Conservation (phyloP, 1,140 invertebrate genomes). For the Nixonia krombeini region DNA sequence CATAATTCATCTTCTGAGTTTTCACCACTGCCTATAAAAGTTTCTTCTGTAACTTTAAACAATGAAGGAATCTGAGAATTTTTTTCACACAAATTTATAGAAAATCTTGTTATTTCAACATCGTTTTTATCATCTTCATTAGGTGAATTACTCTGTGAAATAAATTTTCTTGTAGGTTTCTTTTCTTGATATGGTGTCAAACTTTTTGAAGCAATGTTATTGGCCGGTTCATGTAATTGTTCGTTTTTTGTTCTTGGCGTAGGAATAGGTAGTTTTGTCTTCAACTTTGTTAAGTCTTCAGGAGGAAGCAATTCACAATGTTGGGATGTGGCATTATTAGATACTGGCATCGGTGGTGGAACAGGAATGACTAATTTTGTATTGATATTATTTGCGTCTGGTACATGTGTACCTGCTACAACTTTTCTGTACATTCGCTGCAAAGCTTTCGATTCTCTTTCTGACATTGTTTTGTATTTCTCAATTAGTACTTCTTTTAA, state of each 20-base stretch:
- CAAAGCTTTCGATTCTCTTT: slow-evolving; percentile 63
- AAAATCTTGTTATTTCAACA: slow-evolving; percentile 31
- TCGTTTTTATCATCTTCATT: slow-evolving; percentile 29
- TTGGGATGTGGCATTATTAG: too few species aligned
- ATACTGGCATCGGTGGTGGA: slow-evolving; percentile 26
- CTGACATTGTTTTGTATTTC: slow-evolving; percentile 61
- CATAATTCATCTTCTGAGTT: slow-evolving; percentile 62
- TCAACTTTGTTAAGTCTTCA: neutral
- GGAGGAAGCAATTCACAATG: too few species aligned
- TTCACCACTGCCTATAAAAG: slow-evolving; percentile 64
- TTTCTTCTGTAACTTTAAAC: slow-evolving; percentile 57
- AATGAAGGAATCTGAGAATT: slow-evolving; percentile 17
- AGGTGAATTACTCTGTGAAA: neutral
- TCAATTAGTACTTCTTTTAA: slow-evolving; percentile 66
- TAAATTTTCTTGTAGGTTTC: neutral
- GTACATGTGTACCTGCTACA: slow-evolving; percentile 9
- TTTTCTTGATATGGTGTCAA: neutral
- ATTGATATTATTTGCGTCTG: slow-evolving; percentile 12
- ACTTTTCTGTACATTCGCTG: slow-evolving; percentile 53
- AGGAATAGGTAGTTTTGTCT: neutral
- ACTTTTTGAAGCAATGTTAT: neutral
- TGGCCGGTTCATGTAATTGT: neutral
- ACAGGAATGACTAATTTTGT: slow-evolving; percentile 8
- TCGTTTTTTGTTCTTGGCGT: neutral
- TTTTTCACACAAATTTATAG: slow-evolving; percentile 32